Evolutionary conservation across 2,113 vertebrate species (phyloP), one percentile per base, ranked within the genome.

Genomic region (Talpa occidentalis): DNA sequence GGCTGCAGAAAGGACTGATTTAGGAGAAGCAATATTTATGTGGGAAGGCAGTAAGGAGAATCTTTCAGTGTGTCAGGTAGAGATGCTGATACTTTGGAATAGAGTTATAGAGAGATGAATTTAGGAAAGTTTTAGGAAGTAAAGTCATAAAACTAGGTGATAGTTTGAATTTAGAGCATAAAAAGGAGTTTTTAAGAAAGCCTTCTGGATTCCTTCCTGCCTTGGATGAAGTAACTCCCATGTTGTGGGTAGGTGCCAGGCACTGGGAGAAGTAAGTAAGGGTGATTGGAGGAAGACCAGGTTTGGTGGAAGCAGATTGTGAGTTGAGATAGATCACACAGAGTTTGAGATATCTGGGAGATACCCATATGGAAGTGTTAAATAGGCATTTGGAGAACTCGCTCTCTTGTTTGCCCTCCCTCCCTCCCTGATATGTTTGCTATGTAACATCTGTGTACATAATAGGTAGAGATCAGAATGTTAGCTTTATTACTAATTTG

Each of bases 151-250:
- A 28, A 66, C 40, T 59, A 66, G 44, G 35, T 91, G 49, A 52
- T 91, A n/a, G 35, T 59, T 93, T 90, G 62, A 64, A 82, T 77
- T 59, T 90, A 52, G 84, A 60, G 16, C 69, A 77, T 42, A 94
- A 56, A 84, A 90, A 87, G 82, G 77, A 74, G 32, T 19, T 85
- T 9, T 64, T 9, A 76, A 56, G 47, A 54, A 80, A 81, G 44
- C 76, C 69, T 86, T 88, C 22, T 70, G 26, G 16, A 10, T 87
- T 94, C 47, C 47, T 44, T 49, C 92, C 79, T 93, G 62, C 24
- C 69, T 93, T 86, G 37, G 77, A n/a, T 82, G 24, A 77, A 64
- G 37, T 56, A 87, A 77, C 37, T 62, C 52, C 19, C 52, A 54
- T 19, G 60, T 59, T 90, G 15, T 26, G 22, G 42, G 26, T 93